Base-by-base conservation (phyloP, 37 sponge, comb jelly and placozoan species). In the Oscarella lobularis region DNA sequence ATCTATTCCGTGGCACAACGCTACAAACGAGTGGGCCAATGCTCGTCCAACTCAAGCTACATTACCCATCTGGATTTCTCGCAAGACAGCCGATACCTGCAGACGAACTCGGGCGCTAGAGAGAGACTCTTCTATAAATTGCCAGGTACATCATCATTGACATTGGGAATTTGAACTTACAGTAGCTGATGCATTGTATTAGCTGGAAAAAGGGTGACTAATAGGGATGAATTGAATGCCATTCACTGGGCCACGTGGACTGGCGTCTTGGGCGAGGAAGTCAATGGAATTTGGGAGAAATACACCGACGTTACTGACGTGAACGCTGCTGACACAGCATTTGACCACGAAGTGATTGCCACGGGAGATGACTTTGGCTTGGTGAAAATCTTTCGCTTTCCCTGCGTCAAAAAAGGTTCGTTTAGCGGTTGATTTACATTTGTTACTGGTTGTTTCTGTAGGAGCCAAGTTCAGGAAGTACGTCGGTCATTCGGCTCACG, bases 21-120 rank as follows among this genome's bases (percentile, higher is more conserved):
- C 40, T 96, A 87, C 74, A 87, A 81, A 74, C 73, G 77, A 29
- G 82, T 85, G 0, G 85, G 86, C 2, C 66, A 65, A 29, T 96
- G 95, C 79, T 71, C 69, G 33, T 93, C 91, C 0, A 82, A 84
- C 81, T 88, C 94, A 38, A 87, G 88, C 78, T 96, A 92, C 80
- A 96, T 96, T 66, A 87, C 98, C 31, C 98, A 96, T 71, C 75
- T 96, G 39, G 98, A 96, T 76, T 96, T 92, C 91, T 90, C 91
- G 33, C 78, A 72, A 30, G 98, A 96, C 72, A 74, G 87, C 37
- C 73, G 81, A 30, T 82, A 85, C 75, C 79, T 96, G 35, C 88
- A 87, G 66, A 83, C 86, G n/a, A 96, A 96, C 82, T 90, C 94
- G 0, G 98, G 98, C 37, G 94, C 89, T 3, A 83, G 80, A 6